These are phyloP conservation scores for Leucophenga montana DNA, from an alignment of 2,888 invertebrate species.

Conservation along the genomic window DNA sequence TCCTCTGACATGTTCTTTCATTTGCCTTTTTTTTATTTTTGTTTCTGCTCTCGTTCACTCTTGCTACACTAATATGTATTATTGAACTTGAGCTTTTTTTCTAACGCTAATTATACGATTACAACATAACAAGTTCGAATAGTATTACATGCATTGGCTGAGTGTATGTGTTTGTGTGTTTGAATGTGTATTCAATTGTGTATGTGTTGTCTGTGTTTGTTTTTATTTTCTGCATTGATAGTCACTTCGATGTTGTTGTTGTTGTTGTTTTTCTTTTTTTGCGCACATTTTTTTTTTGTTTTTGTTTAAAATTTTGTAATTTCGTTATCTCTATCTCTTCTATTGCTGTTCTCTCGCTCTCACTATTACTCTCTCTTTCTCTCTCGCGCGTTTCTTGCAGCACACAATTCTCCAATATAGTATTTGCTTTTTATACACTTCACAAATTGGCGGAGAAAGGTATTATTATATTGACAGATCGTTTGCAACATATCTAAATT, in stretches of 20 bases:
- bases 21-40: neutral
- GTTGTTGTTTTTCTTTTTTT: conserved; percentile 23
- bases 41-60: neutral
- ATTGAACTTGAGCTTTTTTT: conserved; percentile 66
- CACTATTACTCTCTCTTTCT: too few species aligned
- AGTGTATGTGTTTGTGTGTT: conserved; percentile 47
- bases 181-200: conserved; percentile 24
- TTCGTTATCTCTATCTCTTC: conserved; percentile 43
- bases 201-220: conserved; percentile 39
- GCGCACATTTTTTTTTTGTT: neutral
- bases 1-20: too few species aligned
- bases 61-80: conserved; percentile 35
- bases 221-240: conserved; percentile 53
- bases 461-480: too few species aligned
- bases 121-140: conserved; percentile 32
- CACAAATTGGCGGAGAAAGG: too few species aligned
- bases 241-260: conserved; percentile 32
- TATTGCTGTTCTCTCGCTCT: neutral
- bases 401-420: conserved; percentile 20
- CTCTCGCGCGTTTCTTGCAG: too few species aligned
- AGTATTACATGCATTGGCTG: conserved; percentile 6
- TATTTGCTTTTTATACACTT: neutral
- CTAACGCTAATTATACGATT: conserved; percentile 64
- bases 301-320: conserved; percentile 52
- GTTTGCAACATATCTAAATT: too few species aligned